Evolutionary conservation across 2,888 invertebrate genomes (phyloP).

Genomic region (Hofmannophila pseudospretella): DNA sequence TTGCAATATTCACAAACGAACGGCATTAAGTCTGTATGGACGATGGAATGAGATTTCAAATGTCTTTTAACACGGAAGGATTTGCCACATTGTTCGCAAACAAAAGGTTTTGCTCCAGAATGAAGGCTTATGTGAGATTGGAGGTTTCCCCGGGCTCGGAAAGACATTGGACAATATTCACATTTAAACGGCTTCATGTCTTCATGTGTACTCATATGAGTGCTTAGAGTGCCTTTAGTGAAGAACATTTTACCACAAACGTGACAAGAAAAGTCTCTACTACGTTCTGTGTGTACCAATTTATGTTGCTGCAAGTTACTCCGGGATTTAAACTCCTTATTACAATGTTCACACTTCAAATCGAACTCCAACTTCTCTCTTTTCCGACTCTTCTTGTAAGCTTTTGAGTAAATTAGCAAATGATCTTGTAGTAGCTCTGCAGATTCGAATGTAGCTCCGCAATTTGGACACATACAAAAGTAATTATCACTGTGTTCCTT

Average conservation of each 20-base stretch:
- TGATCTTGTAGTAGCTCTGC: conserved; percentile 53
- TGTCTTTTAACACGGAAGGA: conserved; percentile 64
- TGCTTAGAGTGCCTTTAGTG: conserved; percentile 61
- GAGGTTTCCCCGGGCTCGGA: conserved; percentile 61
- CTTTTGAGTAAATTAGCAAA: conserved; percentile 41
- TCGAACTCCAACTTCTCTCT: conserved; percentile 30
- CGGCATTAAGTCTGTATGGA: conserved; percentile 67
- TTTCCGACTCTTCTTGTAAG: conserved; percentile 30
- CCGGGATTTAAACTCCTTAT: conserved; percentile 58
- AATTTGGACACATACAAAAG: conserved; percentile 43
- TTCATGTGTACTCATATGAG: conserved; percentile 62
- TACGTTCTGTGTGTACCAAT: conserved; percentile 62
- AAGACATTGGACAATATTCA: conserved; percentile 60
- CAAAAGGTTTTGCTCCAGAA: conserved; percentile 60
- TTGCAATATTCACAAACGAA: conserved; percentile 60
- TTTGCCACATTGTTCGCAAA: conserved; percentile 68
- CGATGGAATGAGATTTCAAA: conserved; percentile 67
- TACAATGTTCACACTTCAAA: conserved; percentile 55
- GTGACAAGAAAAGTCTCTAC: conserved; percentile 62
- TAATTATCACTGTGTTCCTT: conserved; percentile 30
- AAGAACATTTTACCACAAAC: conserved; percentile 71
- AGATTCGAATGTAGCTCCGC: conserved; percentile 49
- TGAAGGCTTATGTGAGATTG: conserved; percentile 61
- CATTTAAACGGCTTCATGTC: conserved; percentile 62
- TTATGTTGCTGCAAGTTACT: conserved; percentile 60